These are phyloP conservation scores for Agrotis segetum DNA, from an alignment of 2,888 invertebrate species.

Conservation along the genomic window DNA sequence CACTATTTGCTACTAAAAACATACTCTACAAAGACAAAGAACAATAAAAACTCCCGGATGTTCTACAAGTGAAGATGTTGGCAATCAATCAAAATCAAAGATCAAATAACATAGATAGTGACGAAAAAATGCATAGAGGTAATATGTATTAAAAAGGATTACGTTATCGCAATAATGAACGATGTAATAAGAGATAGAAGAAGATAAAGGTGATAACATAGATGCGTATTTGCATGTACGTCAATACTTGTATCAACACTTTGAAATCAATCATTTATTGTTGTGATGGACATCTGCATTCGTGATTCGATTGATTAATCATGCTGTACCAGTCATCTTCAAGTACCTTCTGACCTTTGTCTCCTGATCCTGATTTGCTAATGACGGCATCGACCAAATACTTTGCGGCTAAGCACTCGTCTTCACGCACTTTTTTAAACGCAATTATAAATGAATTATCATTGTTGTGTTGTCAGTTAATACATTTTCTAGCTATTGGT, in stretches of 20 bases:
- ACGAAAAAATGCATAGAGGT: conserved; percentile 34
- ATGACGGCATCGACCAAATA: conserved; percentile 38
- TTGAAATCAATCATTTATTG: conserved; percentile 23
- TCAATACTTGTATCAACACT: conserved; percentile 29
- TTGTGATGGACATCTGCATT: conserved; percentile 15
- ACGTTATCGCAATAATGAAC: conserved; percentile 39
- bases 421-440: conserved; percentile 17
- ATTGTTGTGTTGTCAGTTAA: conserved; percentile 34
- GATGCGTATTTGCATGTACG: conserved; percentile 19
- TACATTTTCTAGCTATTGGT: conserved; percentile 19
- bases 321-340: conserved; percentile 29
- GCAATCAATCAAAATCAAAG: conserved; percentile 50
- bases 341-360: conserved; percentile 31
- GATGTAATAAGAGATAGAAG: conserved; percentile 22
- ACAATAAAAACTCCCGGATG: conserved; percentile 25
- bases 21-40: conserved; percentile 1
- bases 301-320: conserved; percentile 42
- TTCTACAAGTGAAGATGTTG: conserved; percentile 28
- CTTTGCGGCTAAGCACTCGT: conserved; percentile 24
- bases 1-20: conserved; percentile 26
- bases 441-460: conserved; percentile 45
- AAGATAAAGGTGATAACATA: conserved; percentile 16
- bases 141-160: conserved; percentile 34
- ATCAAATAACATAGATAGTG: conserved; percentile 37
- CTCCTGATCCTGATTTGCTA: conserved; percentile 16